A percentile compares a stretch with the other conserved stretches of the same genome.
phyloP scores from a whole-genome alignment of 1,140 invertebrate genomes.

The Pogonognathellus flavescens region DNA sequence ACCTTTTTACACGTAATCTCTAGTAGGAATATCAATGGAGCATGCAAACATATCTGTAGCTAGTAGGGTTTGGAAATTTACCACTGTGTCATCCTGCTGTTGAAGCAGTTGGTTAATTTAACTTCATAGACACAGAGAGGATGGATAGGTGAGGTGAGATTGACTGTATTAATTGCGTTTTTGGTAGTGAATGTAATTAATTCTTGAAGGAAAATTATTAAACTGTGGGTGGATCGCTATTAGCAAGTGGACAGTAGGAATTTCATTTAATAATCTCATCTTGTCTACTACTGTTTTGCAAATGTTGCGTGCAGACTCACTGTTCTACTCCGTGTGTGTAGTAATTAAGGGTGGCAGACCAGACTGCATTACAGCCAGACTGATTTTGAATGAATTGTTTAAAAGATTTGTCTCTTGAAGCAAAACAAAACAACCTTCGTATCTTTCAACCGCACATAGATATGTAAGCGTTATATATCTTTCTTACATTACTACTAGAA shows the following conservation, averaged over 20 bases:
- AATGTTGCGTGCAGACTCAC: slow-evolving; percentile 20
- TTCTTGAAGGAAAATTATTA: slow-evolving; percentile 39
- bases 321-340: neutral
- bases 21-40: neutral
- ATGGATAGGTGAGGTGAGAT: slow-evolving; percentile 3
- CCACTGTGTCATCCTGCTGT: neutral
- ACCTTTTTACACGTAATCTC: neutral
- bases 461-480: too few relatives aligned
- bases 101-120: neutral
- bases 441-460: too few relatives aligned
- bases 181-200: slow-evolving; percentile 8
- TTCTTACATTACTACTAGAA: too few relatives aligned
- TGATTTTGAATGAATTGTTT: too few relatives aligned
- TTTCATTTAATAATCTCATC: slow-evolving; percentile 19
- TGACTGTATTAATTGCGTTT: slow-evolving; percentile 17
- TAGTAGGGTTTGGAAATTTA: neutral
- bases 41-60: neutral
- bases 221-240: slow-evolving; percentile 43
- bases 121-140: neutral
- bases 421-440: too few relatives aligned
- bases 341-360: neutral
- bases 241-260: slow-evolving; percentile 37
- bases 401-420: too few relatives aligned
- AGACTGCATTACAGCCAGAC: neutral
- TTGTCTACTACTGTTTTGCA: slow-evolving; percentile 11